Percentiles rank a stretch among this genome's conserved stretches.
Evolutionary conservation across 2,888 invertebrate genomes (phyloP).

Genomic region (Lasiommata megera): DNA sequence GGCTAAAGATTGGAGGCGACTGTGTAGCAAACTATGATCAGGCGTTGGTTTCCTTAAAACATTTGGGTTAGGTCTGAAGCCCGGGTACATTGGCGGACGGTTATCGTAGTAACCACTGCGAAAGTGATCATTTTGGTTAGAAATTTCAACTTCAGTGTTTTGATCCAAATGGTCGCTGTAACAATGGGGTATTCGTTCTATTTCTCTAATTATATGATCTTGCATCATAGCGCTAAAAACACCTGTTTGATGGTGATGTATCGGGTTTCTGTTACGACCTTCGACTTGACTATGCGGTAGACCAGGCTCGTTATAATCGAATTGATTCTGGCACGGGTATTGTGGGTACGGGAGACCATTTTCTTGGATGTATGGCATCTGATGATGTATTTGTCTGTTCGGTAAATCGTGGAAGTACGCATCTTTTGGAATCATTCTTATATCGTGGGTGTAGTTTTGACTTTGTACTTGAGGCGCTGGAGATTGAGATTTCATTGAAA

Average conservation of each 20-base stretch:
- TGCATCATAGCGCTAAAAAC: conserved; percentile 79
- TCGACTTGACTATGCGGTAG: conserved; percentile 56
- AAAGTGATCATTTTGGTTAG: conserved; percentile 69
- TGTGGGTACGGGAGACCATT: conserved; percentile 54
- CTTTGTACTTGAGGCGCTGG: conserved; percentile 54
- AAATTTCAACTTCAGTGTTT: conserved; percentile 73
- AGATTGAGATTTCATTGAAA: conserved; percentile 66
- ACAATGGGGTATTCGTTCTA: conserved; percentile 74
- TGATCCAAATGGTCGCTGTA: conserved; percentile 72
- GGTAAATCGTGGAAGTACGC: conserved; percentile 83
- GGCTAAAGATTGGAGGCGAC: conserved; percentile 70
- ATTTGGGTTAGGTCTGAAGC: conserved; percentile 44
- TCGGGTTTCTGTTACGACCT: conserved; percentile 64
- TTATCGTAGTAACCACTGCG: conserved; percentile 66
- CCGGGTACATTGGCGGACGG: conserved; percentile 57
- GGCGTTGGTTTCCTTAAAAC: conserved; percentile 58
- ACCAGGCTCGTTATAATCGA: conserved; percentile 60
- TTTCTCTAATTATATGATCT: conserved; percentile 74
- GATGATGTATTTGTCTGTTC: conserved; percentile 61
- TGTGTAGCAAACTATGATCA: conserved; percentile 69
- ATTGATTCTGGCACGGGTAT: conserved; percentile 49
- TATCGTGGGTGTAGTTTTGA: conserved; percentile 46
- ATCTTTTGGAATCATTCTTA: conserved; percentile 79
- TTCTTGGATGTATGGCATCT: conserved; percentile 60
- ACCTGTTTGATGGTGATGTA: conserved; percentile 68